Base-by-base conservation (phyloP, 2,113 vertebrate genomes). In the Laterallus jamaicensis region DNA sequence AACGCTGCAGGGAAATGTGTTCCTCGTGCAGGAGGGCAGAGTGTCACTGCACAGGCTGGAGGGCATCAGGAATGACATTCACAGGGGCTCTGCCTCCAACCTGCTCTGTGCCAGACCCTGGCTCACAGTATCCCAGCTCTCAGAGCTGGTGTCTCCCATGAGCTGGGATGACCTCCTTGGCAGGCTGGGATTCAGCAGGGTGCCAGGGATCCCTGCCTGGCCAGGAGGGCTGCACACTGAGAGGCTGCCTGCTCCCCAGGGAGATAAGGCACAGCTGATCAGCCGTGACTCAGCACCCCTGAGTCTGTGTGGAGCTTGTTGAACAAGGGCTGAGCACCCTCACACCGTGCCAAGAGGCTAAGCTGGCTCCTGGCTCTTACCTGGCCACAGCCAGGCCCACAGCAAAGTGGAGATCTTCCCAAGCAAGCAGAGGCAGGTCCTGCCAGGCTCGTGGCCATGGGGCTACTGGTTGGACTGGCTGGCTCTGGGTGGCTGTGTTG, bases 111-210 rank as follows among this genome's bases (percentile, higher is more conserved):
- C 50, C 3, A 0, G 50, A 15, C 29, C 31, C 29, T 31, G 64
- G 42, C 6, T 11, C 47, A 6, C 18, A 25, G 24, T 9, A 9
- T 13, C 68, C 0, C 0, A 50, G 52, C n/a, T 60, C 37, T 49
- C 31, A 25, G 29, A 12, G 11, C 19, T 2, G 1, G 40, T 3
- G 2, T 25, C 50, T 60, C 44, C 47, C 3, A 6, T 9, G 70
- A 2, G 54, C 39, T 24, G 56, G 15, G 29, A 10, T 6, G 24
- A 15, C 58, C 39, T 58, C 55, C 15, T 44, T 1, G 2, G 58
- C 12, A 19, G 47, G 62, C 42, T 11, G 71, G 44, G 44, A 19
- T 47, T 47, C 44, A 64, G 84, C 40, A 8, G 29, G 2, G 2
- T 67, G 71, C 47, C 64, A 2, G 35, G 4, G 25, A 49, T 55